These are phyloP conservation scores for Litoditis marina DNA, from an alignment of 2,888 invertebrate genomes.

Conservation along the genomic window DNA sequence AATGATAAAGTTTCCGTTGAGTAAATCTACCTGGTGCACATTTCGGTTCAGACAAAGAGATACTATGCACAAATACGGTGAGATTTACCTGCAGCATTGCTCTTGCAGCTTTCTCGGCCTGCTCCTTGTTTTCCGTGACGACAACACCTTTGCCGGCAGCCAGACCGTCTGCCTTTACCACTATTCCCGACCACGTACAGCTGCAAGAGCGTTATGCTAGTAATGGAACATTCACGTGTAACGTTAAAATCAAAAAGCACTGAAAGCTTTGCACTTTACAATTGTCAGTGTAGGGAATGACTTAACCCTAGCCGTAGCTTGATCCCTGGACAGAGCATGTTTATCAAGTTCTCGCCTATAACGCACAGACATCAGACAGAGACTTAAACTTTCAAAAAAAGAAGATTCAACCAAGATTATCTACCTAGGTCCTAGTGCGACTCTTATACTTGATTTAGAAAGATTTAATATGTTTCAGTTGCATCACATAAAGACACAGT, in stretches of 20 bases:
- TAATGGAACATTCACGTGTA: background rate
- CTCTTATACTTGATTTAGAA: no score
- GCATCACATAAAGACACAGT: no score
- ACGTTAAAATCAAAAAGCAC: no score
- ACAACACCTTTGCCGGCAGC: slow-evolving; percentile 97
- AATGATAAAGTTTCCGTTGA: background rate
- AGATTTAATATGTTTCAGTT: no score
- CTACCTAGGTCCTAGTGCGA: no score
- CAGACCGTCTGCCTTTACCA: slow-evolving; percentile 91
- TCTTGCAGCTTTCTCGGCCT: slow-evolving; percentile 81
- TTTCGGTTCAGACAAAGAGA: background rate
- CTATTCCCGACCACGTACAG: slow-evolving; percentile 65
- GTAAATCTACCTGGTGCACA: background rate
- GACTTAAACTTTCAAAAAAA: no score
- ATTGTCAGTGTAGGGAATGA: background rate
- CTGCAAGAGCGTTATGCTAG: background rate
- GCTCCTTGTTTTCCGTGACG: slow-evolving; percentile 75
- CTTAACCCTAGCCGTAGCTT: background rate
- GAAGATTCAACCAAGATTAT: no score
- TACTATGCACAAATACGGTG: no score
- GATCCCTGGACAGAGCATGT: no score
- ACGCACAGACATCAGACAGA: no score
- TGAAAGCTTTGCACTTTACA: slow-evolving; percentile 2
- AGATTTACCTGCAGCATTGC: slow-evolving; percentile 70
- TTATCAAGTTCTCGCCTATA: no score